phyloP scores from a whole-genome alignment of 2,888 invertebrate species.

The Macrosoma leucophasiata region DNA sequence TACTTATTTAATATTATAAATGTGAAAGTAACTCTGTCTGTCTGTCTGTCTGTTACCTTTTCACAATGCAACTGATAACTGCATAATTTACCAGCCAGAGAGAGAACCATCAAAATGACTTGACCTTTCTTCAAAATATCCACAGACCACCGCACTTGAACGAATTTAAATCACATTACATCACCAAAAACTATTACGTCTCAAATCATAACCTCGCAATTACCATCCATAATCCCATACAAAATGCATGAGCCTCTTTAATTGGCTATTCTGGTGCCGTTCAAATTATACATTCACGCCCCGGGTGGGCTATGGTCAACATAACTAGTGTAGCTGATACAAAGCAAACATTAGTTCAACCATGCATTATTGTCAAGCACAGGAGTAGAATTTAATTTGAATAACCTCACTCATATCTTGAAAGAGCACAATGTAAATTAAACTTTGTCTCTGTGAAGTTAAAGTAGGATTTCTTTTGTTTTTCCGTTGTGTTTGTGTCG shows the following conservation, averaged over 20 bases:
- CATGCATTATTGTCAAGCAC: conserved; percentile 76
- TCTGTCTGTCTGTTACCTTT: no score
- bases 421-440: conserved; percentile 18
- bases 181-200: no score
- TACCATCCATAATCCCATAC: conserved; percentile 46
- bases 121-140: no score
- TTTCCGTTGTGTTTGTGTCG: conserved; percentile 10
- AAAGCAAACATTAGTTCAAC: conserved; percentile 73
- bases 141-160: no score
- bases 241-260: conserved; percentile 68
- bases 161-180: no score
- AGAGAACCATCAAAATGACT: no score
- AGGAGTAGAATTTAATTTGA: conserved; percentile 39
- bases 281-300: conserved; percentile 71
- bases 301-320: conserved; percentile 59
- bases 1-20: no score
- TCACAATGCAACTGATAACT: no score
- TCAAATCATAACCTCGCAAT: conserved; percentile 16
- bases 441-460: neutral
- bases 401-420: conserved; percentile 28
- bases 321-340: conserved; percentile 66
- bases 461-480: conserved; percentile 22
- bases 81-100: no score
- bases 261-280: conserved; percentile 60
- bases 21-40: no score